Evolutionary conservation across 1,140 invertebrate genomes (phyloP), one percentile per base, ranked within the genome.

Genomic region (Leptonema lineaticorne): DNA sequence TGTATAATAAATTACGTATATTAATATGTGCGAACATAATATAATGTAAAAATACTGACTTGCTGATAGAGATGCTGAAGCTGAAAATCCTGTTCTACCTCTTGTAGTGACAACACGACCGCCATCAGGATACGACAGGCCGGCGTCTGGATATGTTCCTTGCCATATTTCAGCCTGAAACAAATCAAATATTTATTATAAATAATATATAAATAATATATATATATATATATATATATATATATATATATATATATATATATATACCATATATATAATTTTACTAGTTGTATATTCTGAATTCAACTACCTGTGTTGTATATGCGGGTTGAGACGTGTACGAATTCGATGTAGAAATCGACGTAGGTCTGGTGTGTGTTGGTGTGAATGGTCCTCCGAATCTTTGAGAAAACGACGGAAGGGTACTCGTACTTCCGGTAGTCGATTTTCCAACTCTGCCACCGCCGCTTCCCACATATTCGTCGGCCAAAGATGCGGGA

Each of bases 21-120:
- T n/a, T n/a, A n/a, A n/a, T n/a, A n/a, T n/a, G n/a, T n/a, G n/a
- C n/a, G n/a, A 45, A 45, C 16, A 45, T n/a, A 45, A 33, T 6
- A 18, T 63, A 27, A 33, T 53, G 14, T 16, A 33, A 37, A 50
- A 37, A 48, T 53, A 73, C 71, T 73, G 41, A 73, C 71, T 73
- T 67, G 71, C 71, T 57, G 71, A 68, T 11, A 73, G 57, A 11
- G 71, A 69, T 16, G 68, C 71, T 22, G 71, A 66, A 9, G 71
- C 71, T 30, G 71, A 73, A 30, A 69, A 46, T 50, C n/a, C n/a
- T 14, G 50, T 46, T 14, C 66, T 64, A 3, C 29, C 24, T 29
- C 53, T 62, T 0, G 30, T 30, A 14, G 58, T 46, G 29, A 30
- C 0, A 62, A 11, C 27, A 33, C 71, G 64, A n/a, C 58, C 50